Conservation (phyloP, 92 coral and sea anemone genomes). For the Heliopora coerulea region DNA sequence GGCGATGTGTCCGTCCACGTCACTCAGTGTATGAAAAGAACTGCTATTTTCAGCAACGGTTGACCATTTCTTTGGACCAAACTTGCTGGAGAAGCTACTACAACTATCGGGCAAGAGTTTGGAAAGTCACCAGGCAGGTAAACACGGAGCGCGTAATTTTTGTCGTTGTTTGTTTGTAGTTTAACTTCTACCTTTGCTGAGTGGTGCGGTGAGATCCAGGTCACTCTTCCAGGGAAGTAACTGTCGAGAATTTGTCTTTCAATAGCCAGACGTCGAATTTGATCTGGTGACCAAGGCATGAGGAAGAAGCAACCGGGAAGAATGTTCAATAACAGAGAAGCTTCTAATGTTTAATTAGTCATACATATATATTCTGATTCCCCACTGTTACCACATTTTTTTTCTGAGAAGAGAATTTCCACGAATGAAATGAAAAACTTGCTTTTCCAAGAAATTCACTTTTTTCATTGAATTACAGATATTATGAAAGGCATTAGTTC, state of each 20-base stretch:
- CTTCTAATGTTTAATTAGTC: not conserved
- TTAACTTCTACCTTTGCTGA: conserved; percentile 52
- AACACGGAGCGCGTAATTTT: conserved; percentile 26
- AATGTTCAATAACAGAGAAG: not conserved
- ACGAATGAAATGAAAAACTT: not conserved
- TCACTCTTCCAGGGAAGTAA: conserved; percentile 55
- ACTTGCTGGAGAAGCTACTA: conserved; percentile 8
- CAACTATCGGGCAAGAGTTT: conserved; percentile 45
- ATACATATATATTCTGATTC: not conserved
- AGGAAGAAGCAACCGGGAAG: not conserved
- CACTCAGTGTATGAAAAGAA: conserved; percentile 9
- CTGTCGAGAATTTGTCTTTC: conserved; percentile 61
- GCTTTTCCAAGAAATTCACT: not conserved
- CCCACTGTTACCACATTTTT: not conserved
- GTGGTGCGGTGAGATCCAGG: conserved; percentile 50
- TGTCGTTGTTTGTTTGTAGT: conserved; percentile 28
- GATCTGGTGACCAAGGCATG: conserved; percentile 68
- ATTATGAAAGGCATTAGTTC: no score
- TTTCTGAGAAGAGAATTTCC: not conserved
- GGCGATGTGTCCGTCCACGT: conserved; percentile 17
- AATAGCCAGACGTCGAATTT: conserved; percentile 55
- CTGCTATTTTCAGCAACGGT: not conserved
- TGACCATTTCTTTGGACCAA: conserved; percentile 28
- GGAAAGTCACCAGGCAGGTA: conserved; percentile 48
- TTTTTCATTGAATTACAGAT: not conserved